Conservation (phyloP, 2,888 invertebrate genomes). For the Meteorus cinctellus region DNA sequence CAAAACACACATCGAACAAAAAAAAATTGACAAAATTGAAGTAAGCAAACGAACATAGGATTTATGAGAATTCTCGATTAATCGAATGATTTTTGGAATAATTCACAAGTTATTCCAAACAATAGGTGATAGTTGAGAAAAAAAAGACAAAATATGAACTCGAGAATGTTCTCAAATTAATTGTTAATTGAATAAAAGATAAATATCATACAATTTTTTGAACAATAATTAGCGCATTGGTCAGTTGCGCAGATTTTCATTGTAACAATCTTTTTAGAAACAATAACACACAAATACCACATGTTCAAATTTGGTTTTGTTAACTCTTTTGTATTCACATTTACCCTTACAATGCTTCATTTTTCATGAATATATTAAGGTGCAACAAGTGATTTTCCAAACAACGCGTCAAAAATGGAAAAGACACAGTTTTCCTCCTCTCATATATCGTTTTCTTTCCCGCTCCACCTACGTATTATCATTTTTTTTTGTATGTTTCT, state of each 20-base stretch:
- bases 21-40: background rate
- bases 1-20: background rate
- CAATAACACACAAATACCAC: slow-evolving; percentile 8
- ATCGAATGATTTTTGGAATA: background rate
- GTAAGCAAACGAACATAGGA: background rate
- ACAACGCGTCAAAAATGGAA: slow-evolving; percentile 59
- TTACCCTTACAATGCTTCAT: slow-evolving; percentile 30
- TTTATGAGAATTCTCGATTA: background rate
- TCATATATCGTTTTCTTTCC: background rate
- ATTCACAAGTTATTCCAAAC: background rate
- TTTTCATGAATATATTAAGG: slow-evolving; percentile 35
- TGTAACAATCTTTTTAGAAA: slow-evolving; percentile 9
- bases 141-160: background rate
- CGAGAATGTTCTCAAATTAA: background rate
- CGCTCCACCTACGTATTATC: slow-evolving; percentile 22
- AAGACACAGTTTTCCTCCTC: slow-evolving; percentile 48
- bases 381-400: slow-evolving; percentile 45
- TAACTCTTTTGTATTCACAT: slow-evolving; percentile 16
- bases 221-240: slow-evolving; percentile 23
- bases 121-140: background rate
- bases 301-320: slow-evolving; percentile 10
- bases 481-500: background rate
- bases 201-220: background rate
- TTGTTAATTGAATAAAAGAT: background rate
- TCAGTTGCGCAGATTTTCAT: slow-evolving; percentile 24